Conservation (phyloP, 2,888 invertebrate species). For the Tridacna crocea region DNA sequence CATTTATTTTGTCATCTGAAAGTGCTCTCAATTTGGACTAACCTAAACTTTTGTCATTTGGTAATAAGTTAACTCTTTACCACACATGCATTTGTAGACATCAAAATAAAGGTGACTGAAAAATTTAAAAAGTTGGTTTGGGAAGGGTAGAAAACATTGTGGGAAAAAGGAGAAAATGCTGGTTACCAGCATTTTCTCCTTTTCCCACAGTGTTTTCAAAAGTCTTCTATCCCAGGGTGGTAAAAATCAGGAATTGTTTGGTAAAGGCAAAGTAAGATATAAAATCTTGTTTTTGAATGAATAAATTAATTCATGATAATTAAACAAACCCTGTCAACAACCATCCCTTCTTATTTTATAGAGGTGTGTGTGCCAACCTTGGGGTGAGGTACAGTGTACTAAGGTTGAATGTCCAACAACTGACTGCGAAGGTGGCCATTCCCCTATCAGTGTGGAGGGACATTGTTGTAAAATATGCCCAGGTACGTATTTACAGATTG, state of each 20-base stretch:
- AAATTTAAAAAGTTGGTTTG: no score
- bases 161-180: not conserved
- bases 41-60: not conserved
- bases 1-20: no score
- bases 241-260: not conserved
- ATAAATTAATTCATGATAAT: no score
- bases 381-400: conserved; percentile 40
- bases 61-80: not conserved
- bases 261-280: no score
- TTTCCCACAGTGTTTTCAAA: not conserved
- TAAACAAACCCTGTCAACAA: no score
- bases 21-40: no score
- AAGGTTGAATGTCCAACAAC: conserved; percentile 19
- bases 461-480: conserved; percentile 53
- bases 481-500: conserved; percentile 19
- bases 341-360: conserved; percentile 12
- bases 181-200: not conserved
- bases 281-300: no score
- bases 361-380: conserved; percentile 48
- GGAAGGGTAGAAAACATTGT: not conserved
- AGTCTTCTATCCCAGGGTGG: not conserved
- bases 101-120: no score
- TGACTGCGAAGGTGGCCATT: conserved; percentile 28
- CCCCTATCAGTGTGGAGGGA: conserved; percentile 23
- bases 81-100: not conserved